phyloP scores from a whole-genome alignment of 2,113 vertebrate species.

The Ascaphus truei region DNA sequence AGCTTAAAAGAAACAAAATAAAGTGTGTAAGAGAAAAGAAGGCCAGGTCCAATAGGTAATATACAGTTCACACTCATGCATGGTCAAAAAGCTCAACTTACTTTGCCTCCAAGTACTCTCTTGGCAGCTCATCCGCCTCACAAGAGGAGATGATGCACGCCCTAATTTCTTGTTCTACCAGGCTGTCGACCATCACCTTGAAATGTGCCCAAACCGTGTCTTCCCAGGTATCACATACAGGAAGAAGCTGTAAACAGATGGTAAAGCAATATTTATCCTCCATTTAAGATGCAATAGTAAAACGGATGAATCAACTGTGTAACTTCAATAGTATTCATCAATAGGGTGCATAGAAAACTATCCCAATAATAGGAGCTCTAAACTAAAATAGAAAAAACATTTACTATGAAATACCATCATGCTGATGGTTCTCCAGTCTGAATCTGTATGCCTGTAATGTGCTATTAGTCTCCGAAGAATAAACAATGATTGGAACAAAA shows the following conservation, averaged over 20 bases:
- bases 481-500: no score
- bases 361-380: not conserved
- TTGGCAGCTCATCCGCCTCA: conserved; percentile 81
- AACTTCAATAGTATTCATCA: not conserved
- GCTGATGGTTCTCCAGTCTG: no score
- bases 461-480: no score
- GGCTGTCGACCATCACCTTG: conserved; percentile 90
- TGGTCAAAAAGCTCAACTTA: conserved; percentile 54
- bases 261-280: no score
- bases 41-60: no score
- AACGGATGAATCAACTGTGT: no score
- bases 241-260: conserved; percentile 72
- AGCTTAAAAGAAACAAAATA: conserved; percentile 59
- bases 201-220: conserved; percentile 95
- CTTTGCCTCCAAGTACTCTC: conserved; percentile 89
- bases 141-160: conserved; percentile 75
- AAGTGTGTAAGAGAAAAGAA: not conserved
- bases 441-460: no score
- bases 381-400: no score
- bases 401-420: no score
- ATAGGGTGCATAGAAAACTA: not conserved
- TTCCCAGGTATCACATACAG: conserved; percentile 93
- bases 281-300: no score
- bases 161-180: conserved; percentile 90
- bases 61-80: no score